Conservation (phyloP, 1,140 invertebrate species). For the Matsumurasca onukii region DNA sequence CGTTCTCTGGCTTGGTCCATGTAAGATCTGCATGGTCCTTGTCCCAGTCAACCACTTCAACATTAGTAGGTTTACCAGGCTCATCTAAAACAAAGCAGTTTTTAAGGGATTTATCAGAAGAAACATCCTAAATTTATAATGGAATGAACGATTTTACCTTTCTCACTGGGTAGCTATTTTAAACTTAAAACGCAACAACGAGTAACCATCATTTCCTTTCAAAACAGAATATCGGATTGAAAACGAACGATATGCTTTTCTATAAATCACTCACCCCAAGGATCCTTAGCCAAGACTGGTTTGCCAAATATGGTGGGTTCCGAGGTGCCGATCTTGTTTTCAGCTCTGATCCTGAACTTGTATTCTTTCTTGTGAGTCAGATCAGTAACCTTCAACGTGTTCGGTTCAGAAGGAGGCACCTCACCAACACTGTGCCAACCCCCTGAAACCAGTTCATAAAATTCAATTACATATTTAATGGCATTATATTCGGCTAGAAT, state of each 20-base stretch:
- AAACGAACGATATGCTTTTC: no score
- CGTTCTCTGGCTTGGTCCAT: slow-evolving; percentile 86
- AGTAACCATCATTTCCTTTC: no score
- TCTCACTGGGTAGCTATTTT: no score
- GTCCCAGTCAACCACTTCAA: slow-evolving; percentile 94
- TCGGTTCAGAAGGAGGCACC: slow-evolving; percentile 59
- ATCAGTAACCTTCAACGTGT: slow-evolving; percentile 82
- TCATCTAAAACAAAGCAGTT: no score
- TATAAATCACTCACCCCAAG: slow-evolving; percentile 92
- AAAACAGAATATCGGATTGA: no score
- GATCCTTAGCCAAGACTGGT: slow-evolving; percentile 92
- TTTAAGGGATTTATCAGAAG: no score
- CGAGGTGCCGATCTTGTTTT: slow-evolving; percentile 87
- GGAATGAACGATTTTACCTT: slow-evolving; percentile 16
- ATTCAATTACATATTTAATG: no score
- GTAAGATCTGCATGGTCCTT: slow-evolving; percentile 92
- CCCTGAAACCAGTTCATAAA: slow-evolving; percentile 52
- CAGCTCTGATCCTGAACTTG: slow-evolving; percentile 93
- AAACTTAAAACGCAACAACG: no score
- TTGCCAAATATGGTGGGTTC: slow-evolving; percentile 86
- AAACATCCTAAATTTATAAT: slow-evolving; percentile 25
- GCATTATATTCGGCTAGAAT: no score
- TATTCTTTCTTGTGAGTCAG: slow-evolving; percentile 85
- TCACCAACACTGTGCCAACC: slow-evolving; percentile 85
- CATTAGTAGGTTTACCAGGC: slow-evolving; percentile 86